Percentiles rank a stretch among this genome's conserved stretches.
Evolutionary conservation across 2,113 vertebrate genomes (phyloP).

Genomic region (Onychorhynchus coronatus): DNA sequence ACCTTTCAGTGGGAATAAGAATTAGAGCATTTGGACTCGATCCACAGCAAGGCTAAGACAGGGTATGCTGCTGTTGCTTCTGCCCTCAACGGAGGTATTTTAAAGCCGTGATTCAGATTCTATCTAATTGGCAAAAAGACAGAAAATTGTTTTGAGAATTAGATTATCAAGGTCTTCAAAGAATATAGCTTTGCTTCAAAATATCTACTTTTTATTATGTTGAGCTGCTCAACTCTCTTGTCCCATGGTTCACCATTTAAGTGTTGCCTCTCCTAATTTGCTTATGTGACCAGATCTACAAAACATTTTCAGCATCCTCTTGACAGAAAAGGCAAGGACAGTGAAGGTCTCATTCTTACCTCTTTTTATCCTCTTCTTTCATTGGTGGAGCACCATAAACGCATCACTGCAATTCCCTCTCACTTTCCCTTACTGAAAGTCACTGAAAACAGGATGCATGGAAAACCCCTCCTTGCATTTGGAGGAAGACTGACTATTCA

Average conservation of each 20-base stretch:
- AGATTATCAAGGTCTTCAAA: not conserved
- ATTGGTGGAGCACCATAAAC: not conserved
- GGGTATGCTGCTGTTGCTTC: not conserved
- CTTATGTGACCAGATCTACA: not conserved
- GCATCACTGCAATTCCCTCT: not conserved
- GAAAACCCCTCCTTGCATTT: not conserved
- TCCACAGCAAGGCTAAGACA: not conserved
- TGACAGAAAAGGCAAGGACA: not conserved
- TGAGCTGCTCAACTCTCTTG: not conserved
- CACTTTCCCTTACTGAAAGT: not conserved
- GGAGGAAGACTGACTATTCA: not conserved
- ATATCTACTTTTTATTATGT: not conserved
- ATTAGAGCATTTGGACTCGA: not conserved
- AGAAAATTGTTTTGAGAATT: not conserved
- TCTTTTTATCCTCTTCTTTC: not conserved
- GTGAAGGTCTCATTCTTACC: not conserved
- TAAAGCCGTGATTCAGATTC: not conserved
- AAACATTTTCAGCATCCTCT: not conserved
- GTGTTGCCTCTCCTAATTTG: not conserved
- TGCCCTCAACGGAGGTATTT: not conserved
- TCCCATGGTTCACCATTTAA: not conserved
- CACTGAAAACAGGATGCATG: fast-evolving
- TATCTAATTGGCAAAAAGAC: not conserved
- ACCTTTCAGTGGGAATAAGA: not conserved
- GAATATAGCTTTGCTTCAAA: not conserved